Base-by-base conservation (phyloP, 1,140 invertebrate genomes). In the Trichomalopsis sarcophagae region DNA sequence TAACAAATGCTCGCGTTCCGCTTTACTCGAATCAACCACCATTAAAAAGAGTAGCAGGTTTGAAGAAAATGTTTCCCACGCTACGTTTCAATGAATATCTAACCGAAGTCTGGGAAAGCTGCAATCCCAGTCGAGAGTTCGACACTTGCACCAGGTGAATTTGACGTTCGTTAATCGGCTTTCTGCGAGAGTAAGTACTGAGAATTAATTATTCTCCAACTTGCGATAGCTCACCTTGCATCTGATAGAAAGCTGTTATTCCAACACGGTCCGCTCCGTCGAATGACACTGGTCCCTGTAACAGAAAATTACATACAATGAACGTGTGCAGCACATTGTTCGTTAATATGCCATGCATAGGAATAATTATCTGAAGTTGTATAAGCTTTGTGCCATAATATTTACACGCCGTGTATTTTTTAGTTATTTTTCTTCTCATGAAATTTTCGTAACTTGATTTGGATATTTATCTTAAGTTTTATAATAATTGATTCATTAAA, bases 271-370 rank as follows among this genome's bases (percentile, higher is more conserved):
- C 97, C 0, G 97, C 96, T 3, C 97, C 97, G 87, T 96, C 95
- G 89, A 98, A 98, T 0, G 96, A 97, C 0, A 98, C 95, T 21
- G 97, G 97, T 21, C 97, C 97, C 97, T 98, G 30, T 10, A 75
- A n/a, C 27, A 76, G 62, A 77, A 82, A 79, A 86, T 66, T 36
- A 85, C 44, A 36, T 2, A 27, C 27, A 27, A 27, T 27, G 27
- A 27, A 27, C 27, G 27, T 27, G 27, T 27, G 27, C 27, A 27
- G 27, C 27, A 27, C 27, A 27, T 27, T 27, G 27, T 27, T 27
- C 27, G 27, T 27, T 27, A 27, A 27, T 27, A 27, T 27, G 27
- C 27, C 27, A 27, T 27, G 27, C 27, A 27, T 27, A 27, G 27
- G 27, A 27, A 27, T 27, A 27, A 27, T 27, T 27, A 27, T 27